Conservation (phyloP, 2,888 invertebrate genomes). For the Tenodera sinensis region DNA sequence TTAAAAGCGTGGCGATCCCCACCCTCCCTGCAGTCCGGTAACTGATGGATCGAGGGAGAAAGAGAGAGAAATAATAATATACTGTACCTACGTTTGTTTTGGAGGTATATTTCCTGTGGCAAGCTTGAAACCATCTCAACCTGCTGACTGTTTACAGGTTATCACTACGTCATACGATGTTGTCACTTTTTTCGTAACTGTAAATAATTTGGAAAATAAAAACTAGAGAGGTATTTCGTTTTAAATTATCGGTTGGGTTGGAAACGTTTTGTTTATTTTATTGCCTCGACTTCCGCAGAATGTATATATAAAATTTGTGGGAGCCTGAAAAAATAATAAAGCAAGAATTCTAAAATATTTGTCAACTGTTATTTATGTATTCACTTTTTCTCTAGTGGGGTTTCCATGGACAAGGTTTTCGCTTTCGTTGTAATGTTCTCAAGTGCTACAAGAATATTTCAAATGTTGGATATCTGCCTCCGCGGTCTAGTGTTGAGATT, state of each 20-base stretch:
- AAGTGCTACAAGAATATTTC: too few relatives aligned
- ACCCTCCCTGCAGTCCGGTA: neutral
- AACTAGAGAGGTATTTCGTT: neutral
- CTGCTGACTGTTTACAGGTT: neutral
- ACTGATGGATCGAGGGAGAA: neutral
- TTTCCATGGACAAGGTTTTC: neutral
- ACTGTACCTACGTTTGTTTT: neutral
- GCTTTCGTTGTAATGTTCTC: too few relatives aligned
- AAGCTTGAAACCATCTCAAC: neutral
- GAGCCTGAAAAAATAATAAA: neutral
- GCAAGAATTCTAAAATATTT: neutral
- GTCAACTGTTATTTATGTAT: neutral
- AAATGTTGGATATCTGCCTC: too few relatives aligned
- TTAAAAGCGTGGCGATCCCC: neutral
- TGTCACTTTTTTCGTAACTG: neutral
- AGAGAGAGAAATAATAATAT: neutral
- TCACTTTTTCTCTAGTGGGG: neutral
- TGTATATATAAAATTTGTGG: neutral
- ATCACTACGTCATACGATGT: neutral
- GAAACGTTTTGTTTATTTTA: neutral
- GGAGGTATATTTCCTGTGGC: neutral
- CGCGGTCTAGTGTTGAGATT: too few relatives aligned
- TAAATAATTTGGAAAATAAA: neutral
- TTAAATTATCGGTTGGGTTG: neutral
- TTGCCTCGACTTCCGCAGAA: neutral